A percentile compares a stretch with the other conserved stretches of the same genome.
phyloP scores from a whole-genome alignment of 2,797 vertebrate genomes.

The Neopelma chrysocephalum region DNA sequence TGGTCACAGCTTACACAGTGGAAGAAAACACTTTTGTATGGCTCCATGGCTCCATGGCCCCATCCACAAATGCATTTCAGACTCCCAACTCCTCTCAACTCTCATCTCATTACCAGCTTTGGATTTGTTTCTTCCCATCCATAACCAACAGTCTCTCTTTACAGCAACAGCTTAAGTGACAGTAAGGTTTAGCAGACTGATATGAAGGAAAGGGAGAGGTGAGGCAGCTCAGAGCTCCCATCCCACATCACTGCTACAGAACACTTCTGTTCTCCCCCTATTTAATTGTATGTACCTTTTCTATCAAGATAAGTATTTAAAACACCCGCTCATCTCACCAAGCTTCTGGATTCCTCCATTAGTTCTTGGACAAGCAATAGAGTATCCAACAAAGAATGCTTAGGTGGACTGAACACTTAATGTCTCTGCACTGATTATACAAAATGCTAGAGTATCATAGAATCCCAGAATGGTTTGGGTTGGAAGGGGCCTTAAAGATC shows the following conservation, averaged over 20 bases:
- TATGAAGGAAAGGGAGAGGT: background rate
- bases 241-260: background rate
- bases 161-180: background rate
- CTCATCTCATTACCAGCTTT: background rate
- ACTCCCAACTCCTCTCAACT: background rate
- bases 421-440: background rate
- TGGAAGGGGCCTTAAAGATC: background rate
- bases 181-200: background rate
- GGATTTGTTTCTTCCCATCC: background rate
- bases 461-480: background rate
- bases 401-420: background rate
- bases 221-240: background rate
- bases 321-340: background rate
- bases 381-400: fast-evolving
- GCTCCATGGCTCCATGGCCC: fast-evolving
- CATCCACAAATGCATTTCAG: background rate
- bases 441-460: background rate
- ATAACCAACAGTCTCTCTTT: background rate
- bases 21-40: background rate
- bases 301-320: background rate
- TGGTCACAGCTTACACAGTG: background rate
- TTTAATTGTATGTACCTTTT: background rate
- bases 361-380: background rate
- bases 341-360: background rate
- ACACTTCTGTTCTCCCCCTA: background rate